phyloP scores from a whole-genome alignment of 2,888 invertebrate genomes.

The Trimorus sp. region DNA sequence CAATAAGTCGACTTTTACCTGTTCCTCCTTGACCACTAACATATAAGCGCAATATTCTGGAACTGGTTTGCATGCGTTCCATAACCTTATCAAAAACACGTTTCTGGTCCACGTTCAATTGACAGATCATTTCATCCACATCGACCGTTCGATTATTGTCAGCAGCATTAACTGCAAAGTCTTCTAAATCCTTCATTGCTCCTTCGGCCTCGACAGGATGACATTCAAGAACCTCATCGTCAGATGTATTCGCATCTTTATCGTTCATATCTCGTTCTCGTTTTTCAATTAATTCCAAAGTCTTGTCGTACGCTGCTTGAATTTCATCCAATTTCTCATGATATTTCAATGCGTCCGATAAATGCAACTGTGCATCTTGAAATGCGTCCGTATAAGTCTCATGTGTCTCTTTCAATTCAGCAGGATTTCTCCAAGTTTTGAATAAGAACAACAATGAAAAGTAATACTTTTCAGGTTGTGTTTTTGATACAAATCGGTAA shows the following conservation, averaged over 20 bases:
- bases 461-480: constrained; percentile 71
- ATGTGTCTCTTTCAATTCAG: constrained; percentile 65
- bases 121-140: constrained; percentile 33
- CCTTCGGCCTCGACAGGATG: constrained; percentile 41
- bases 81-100: constrained; percentile 57
- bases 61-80: neutral
- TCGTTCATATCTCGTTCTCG: constrained; percentile 7
- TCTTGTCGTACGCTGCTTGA: constrained; percentile 17
- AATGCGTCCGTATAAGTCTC: constrained; percentile 69
- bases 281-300: constrained; percentile 21
- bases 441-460: constrained; percentile 69
- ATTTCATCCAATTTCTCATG: constrained; percentile 21
- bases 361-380: constrained; percentile 16
- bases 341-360: constrained; percentile 22
- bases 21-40: constrained; percentile 6
- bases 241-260: neutral
- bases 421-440: constrained; percentile 68
- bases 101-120: constrained; percentile 64
- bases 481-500: constrained; percentile 66
- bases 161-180: constrained; percentile 6
- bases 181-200: constrained; percentile 52
- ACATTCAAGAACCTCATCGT: constrained; percentile 23
- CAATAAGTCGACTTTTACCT: constrained; percentile 4
- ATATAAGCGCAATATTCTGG: neutral
- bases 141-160: constrained; percentile 3